Evolutionary conservation across 2,113 vertebrate genomes (phyloP).

Genomic region (Varanus komodoensis): DNA sequence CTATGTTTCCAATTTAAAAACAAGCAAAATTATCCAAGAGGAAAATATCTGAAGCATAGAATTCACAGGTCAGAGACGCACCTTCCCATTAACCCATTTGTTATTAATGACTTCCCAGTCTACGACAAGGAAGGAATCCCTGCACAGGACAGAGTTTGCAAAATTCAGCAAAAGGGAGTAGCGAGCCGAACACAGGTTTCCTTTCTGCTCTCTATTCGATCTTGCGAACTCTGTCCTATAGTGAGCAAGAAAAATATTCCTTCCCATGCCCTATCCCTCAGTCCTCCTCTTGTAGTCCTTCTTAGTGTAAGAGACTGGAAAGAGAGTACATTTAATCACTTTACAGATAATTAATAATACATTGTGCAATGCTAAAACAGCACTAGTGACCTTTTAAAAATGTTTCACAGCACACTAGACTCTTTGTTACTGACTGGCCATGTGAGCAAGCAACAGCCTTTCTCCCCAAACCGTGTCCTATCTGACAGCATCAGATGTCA

Average conservation of each 20-base stretch:
- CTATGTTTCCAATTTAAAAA: neutral
- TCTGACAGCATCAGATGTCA: constrained; percentile 8
- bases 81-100: neutral
- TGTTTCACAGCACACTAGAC: constrained; percentile 14
- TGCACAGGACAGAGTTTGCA: neutral
- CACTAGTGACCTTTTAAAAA: constrained; percentile 29
- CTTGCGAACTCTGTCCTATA: neutral
- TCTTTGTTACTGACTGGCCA: constrained; percentile 19
- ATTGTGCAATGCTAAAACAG: constrained; percentile 21
- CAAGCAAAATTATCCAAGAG: neutral
- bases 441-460: neutral
- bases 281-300: neutral
- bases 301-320: neutral
- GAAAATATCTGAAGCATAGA: neutral
- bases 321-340: neutral
- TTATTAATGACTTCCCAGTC: neutral
- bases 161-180: no score
- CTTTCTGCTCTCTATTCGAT: neutral
- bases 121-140: neutral
- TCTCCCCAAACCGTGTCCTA: neutral
- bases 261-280: neutral
- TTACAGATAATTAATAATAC: constrained; percentile 26
- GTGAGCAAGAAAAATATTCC: neutral
- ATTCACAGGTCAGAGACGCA: neutral
- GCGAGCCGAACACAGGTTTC: neutral